Conservation (phyloP, 1,140 invertebrate species). For the Chionoecetes opilio region DNA sequence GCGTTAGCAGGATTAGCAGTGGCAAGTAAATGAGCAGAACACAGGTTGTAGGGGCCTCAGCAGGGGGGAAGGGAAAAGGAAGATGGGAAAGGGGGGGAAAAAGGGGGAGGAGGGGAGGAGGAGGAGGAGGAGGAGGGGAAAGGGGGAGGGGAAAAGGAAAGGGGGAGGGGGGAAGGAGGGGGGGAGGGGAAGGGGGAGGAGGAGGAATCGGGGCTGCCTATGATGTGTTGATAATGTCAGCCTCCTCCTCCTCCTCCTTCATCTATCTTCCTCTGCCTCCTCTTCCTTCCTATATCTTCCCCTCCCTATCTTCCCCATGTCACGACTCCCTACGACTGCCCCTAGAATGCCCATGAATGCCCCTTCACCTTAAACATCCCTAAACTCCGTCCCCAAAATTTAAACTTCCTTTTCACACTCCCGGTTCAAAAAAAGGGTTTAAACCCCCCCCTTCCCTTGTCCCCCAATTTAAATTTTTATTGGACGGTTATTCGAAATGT, state of each 20-base stretch:
- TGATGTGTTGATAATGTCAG: background rate
- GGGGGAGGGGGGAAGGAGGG: background rate
- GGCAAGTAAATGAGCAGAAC: slow-evolving; percentile 27
- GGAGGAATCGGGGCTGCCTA: background rate
- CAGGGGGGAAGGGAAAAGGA: background rate
- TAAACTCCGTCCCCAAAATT: too few relatives aligned
- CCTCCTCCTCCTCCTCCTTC: background rate
- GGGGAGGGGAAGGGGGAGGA: background rate
- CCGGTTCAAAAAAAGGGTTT: too few relatives aligned
- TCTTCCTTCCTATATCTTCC: background rate
- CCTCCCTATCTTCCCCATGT: slow-evolving; percentile 22
- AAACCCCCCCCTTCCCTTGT: too few relatives aligned
- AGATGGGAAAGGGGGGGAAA: background rate
- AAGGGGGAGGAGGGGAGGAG: background rate
- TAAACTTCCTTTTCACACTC: too few relatives aligned
- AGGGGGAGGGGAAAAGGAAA: background rate
- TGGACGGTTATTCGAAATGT: slow-evolving; percentile 71
- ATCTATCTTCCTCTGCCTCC: background rate
- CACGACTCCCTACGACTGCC: slow-evolving; percentile 67
- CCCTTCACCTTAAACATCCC: too few relatives aligned
- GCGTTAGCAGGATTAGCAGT: background rate
- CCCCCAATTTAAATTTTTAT: too few relatives aligned
- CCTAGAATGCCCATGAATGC: too few relatives aligned
- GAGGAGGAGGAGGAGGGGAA: background rate
- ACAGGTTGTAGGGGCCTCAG: background rate